Conservation (phyloP, 1,140 invertebrate genomes). For the Holotrichia oblita region DNA sequence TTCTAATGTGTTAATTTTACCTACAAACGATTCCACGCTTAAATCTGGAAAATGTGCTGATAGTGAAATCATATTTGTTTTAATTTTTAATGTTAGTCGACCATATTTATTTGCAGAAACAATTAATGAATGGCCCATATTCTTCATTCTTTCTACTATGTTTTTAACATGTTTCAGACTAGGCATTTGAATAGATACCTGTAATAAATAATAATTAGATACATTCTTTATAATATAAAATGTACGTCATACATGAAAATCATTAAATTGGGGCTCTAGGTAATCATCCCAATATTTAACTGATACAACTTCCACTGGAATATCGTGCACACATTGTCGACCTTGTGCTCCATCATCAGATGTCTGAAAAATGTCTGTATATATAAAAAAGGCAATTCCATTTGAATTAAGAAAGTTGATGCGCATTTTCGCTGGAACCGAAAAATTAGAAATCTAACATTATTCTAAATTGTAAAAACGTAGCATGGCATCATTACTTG, state of each 20-base stretch:
- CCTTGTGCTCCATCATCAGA: slow-evolving; percentile 50
- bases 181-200: slow-evolving; percentile 83
- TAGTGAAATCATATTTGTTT: slow-evolving; percentile 79
- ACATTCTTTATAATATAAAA: background rate
- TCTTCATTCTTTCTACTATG: slow-evolving; percentile 84
- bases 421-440: no score
- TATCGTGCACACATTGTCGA: slow-evolving; percentile 74
- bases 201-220: slow-evolving; percentile 54
- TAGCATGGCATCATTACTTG: no score
- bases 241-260: slow-evolving; percentile 73
- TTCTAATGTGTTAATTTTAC: slow-evolving; percentile 51
- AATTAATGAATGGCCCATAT: slow-evolving; percentile 72
- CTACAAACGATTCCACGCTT: slow-evolving; percentile 66
- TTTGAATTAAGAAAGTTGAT: no score
- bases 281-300: slow-evolving; percentile 80
- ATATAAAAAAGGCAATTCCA: background rate
- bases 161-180: slow-evolving; percentile 76
- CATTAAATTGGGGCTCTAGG: slow-evolving; percentile 76
- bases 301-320: slow-evolving; percentile 82
- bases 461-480: no score
- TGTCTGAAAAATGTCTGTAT: slow-evolving; percentile 47
- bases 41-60: slow-evolving; percentile 80
- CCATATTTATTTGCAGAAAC: slow-evolving; percentile 77
- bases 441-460: no score
- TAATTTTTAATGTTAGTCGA: slow-evolving; percentile 75